Evolutionary conservation across 1,140 invertebrate genomes (phyloP).

Genomic region (Drosophila athabasca): DNA sequence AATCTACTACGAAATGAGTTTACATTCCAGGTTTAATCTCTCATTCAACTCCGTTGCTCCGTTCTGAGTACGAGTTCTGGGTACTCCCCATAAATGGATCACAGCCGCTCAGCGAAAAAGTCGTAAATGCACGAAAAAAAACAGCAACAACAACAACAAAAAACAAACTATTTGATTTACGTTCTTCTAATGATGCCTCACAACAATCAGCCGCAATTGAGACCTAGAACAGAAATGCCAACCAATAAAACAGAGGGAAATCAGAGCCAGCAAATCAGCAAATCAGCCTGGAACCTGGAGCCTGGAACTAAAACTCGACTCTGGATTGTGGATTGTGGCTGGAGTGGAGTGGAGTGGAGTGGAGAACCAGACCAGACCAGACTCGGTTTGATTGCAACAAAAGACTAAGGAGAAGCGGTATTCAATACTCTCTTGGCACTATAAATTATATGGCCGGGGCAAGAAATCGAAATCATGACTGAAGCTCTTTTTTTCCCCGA

Average conservation of each 20-base stretch:
- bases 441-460: constrained; percentile 72
- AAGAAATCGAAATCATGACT: constrained; percentile 81
- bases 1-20: constrained; percentile 13
- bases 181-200: constrained; percentile 72
- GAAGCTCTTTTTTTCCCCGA: constrained; percentile 26
- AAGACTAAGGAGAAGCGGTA: constrained; percentile 47
- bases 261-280: constrained; percentile 32
- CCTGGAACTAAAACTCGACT: constrained; percentile 13
- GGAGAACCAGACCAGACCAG: constrained; percentile 9
- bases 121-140: constrained; percentile 22
- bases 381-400: constrained; percentile 47
- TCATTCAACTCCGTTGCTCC: constrained; percentile 1
- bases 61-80: background rate
- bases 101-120: constrained; percentile 33
- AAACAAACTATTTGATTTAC: constrained; percentile 69
- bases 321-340: constrained; percentile 47
- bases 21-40: constrained; percentile 29
- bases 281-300: constrained; percentile 16
- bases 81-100: constrained; percentile 38
- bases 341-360: background rate
- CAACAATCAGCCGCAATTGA: constrained; percentile 68
- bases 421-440: constrained; percentile 71
- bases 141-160: constrained; percentile 1
- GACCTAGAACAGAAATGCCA: constrained; percentile 48
- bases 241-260: constrained; percentile 48